These are phyloP conservation scores for Hyaena hyaena DNA, from an alignment of 2,113 vertebrate species.

Conservation along the genomic window DNA sequence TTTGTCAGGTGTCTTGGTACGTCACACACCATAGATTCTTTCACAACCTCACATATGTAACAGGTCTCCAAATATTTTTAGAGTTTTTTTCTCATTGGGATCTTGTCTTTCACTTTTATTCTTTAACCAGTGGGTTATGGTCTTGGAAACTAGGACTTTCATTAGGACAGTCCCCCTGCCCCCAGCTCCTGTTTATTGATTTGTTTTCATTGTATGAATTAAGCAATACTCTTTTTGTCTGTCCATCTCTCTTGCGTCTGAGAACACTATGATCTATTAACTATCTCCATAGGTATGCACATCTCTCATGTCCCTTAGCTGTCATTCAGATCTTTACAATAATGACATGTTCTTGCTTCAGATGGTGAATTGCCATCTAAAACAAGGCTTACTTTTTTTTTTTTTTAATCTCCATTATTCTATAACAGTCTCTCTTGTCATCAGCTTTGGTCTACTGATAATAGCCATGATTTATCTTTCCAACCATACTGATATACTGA, in stretches of 20 bases:
- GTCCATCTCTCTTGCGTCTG: neutral
- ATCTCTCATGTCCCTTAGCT: neutral
- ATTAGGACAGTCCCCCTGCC: neutral
- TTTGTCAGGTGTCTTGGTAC: neutral
- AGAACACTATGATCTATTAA: neutral
- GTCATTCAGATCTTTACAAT: neutral
- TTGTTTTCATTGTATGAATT: neutral
- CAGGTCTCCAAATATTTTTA: neutral
- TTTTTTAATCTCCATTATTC: neutral
- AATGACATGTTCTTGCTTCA: neutral
- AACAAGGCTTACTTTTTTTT: neutral
- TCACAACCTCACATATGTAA: neutral
- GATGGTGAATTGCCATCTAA: neutral
- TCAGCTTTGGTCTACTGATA: no score
- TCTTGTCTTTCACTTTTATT: neutral
- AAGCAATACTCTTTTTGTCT: neutral
- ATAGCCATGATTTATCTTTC: neutral
- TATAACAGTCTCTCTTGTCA: neutral
- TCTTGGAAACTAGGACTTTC: conserved; percentile 3
- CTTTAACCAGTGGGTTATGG: neutral
- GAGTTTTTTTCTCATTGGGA: neutral
- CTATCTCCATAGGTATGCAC: neutral
- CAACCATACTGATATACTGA: neutral
- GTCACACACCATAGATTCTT: neutral
- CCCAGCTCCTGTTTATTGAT: neutral